Percentiles rank a stretch among this genome's conserved stretches.
phyloP scores from a whole-genome alignment of 53 echinoderm and acorn worm species.

The Paracentrotus lividus region DNA sequence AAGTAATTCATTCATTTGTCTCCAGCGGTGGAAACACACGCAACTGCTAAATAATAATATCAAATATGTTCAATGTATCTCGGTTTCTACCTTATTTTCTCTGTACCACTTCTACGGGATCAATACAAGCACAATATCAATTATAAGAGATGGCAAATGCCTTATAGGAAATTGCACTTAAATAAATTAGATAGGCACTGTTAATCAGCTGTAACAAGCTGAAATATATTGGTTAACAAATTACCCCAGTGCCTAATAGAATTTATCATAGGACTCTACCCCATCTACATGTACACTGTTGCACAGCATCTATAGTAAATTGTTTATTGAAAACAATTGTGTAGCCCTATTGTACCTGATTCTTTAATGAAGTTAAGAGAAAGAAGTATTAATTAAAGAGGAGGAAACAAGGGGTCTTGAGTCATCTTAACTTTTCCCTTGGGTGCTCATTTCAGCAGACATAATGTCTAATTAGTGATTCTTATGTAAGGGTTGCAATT shows the following conservation, averaged over 20 bases:
- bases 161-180: not conserved
- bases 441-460: not conserved
- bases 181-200: not conserved
- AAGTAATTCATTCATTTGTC: no score
- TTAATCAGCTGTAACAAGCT: not conserved
- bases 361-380: no score
- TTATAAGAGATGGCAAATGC: not conserved
- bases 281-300: not conserved
- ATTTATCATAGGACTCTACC: not conserved
- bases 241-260: not conserved
- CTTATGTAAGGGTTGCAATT: no score
- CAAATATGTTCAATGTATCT: not conserved
- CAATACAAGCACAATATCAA: not conserved
- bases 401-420: not conserved
- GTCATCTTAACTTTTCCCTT: not conserved
- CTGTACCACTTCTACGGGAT: no score
- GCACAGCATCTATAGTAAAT: not conserved
- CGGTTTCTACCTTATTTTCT: not conserved
- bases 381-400: not conserved
- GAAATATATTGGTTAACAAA: not conserved
- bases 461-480: not conserved
- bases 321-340: no score
- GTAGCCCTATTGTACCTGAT: no score
- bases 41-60: not conserved
- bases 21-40: no score